Evolutionary conservation across 2,113 vertebrate genomes (phyloP), one percentile per base, ranked within the genome.

Genomic region (Melanerpes aurifrons): DNA sequence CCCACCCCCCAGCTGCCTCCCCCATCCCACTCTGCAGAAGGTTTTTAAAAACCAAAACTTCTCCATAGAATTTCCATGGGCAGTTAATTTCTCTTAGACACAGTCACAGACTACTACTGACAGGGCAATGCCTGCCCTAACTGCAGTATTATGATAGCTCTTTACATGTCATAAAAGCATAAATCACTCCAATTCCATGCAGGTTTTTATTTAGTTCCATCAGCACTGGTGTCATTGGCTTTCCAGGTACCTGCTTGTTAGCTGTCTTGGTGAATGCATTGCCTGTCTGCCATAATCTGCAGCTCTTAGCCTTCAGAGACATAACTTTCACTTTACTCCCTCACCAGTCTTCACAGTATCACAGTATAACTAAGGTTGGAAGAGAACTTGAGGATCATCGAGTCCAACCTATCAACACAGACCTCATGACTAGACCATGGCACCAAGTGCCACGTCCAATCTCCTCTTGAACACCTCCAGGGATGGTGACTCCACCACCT

Each of bases 21-120:
- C 4, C 12, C 18, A 53, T 1, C 2, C 5, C 10, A 18, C 53
- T 1, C 3, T 29, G 19, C 8, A 35, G 6, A 81, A 67, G 6
- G 26, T 78, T 76, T 13, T 13, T 7, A 78, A 59, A 93, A 43
- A 47, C 2, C 13, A 61, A 31, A 82, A 50, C 14, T 93, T 63
- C 35, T 90, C n/a, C 47, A 5, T 4, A 22, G 35, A 73, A 74
- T 76, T 12, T 18, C 58, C 31, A 43, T 1, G 9, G 26, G 7
- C 14, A 68, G 6, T 1, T 50, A 26, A 82, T 61, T 68, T 56
- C n/a, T 77, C 61, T 78, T 28, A 63, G 40, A 63, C 32, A 70
- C 9, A 53, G 29, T 9, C 53, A 53, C n/a, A 56, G 61, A 45
- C 18, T 16, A 58, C 56, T 83, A 32, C 0, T 15, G 16, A 53